Base-by-base conservation (phyloP, 2,113 vertebrate species). In the Upupa epops region DNA sequence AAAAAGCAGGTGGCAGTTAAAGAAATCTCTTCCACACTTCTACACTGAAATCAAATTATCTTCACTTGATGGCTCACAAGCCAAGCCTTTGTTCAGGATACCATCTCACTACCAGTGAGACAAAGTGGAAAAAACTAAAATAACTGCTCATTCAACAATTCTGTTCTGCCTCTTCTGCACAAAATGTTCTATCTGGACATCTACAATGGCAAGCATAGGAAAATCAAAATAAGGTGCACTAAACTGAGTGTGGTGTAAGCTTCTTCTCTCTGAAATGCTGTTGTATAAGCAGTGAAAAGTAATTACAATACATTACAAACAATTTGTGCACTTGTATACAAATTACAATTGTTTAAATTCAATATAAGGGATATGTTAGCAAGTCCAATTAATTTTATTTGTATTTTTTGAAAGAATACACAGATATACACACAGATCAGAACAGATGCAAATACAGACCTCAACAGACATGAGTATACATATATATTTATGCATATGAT, bases 31-130 rank as follows among this genome's bases (percentile, higher is more conserved):
- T 68, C 52, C 26, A 87, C 64, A 61, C 21, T 61, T 37, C 21
- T 45, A 82, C 17, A 36, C 11, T 20, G 49, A 93, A 86, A 89
- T 36, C 5, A 90, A 94, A 92, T 32, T n/a, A 42, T 32, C 59
- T 51, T 68, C 26, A 66, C 26, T 60, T 18, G 3, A 69, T 80
- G 42, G 51, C 66, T 87, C 63, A 31, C 36, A 83, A 96, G 34
- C 29, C 40, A 90, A 71, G 36, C 6, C 26, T 83, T 73, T 63
- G 34, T 76, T 83, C 48, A 64, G 46, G 16, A 36, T 10, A 49
- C 21, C 8, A 68, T 31, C 76, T 68, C 2, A 0, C 45, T 59
- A 88, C 52, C 65, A 69, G 22, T 61, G 60, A 46, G 32, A 42
- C 36, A 45, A 94, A 87, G 61, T n/a, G 22, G 52, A 66, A 75